A percentile compares a stretch with the other conserved stretches of the same genome.
Conservation (phyloP, 2,888 invertebrate genomes). For the Lasioglossum oenotherae region DNA sequence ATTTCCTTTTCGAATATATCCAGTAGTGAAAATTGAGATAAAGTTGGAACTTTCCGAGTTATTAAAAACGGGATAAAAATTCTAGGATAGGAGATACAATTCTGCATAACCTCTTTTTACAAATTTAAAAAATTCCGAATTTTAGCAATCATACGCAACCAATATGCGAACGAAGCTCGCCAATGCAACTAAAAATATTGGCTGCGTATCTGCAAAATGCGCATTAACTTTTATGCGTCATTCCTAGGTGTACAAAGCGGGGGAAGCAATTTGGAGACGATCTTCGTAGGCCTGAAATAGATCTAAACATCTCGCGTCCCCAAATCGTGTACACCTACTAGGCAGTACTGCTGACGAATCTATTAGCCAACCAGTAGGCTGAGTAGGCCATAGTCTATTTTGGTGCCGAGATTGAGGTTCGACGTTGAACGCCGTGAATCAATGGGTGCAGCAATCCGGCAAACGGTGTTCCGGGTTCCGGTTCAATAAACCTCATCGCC, state of each 20-base stretch:
- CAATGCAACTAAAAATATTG: neutral
- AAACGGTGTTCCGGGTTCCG: conserved; percentile 23
- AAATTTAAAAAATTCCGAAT: neutral
- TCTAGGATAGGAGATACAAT: neutral
- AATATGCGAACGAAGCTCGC: neutral
- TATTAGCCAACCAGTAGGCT: conserved; percentile 4
- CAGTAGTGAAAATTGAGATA: neutral
- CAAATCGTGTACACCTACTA: neutral
- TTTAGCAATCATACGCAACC: neutral
- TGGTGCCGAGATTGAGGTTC: neutral
- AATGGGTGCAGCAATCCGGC: neutral
- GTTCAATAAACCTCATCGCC: conserved; percentile 11
- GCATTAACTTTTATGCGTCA: neutral
- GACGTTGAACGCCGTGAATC: conserved; percentile 1
- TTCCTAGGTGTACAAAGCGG: neutral
- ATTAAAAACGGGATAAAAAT: neutral
- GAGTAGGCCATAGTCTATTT: conserved; percentile 24
- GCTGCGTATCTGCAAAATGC: neutral
- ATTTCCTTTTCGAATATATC: neutral
- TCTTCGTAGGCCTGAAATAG: conserved; percentile 5
- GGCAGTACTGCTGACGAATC: neutral
- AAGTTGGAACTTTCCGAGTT: neutral
- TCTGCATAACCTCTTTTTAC: neutral
- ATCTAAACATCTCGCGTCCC: neutral
- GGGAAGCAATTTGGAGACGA: neutral